Percentiles rank a stretch among this genome's conserved stretches.
These are phyloP conservation scores for Vandiemenella viatica DNA, from an alignment of 2,888 invertebrate species.

Conservation along the genomic window DNA sequence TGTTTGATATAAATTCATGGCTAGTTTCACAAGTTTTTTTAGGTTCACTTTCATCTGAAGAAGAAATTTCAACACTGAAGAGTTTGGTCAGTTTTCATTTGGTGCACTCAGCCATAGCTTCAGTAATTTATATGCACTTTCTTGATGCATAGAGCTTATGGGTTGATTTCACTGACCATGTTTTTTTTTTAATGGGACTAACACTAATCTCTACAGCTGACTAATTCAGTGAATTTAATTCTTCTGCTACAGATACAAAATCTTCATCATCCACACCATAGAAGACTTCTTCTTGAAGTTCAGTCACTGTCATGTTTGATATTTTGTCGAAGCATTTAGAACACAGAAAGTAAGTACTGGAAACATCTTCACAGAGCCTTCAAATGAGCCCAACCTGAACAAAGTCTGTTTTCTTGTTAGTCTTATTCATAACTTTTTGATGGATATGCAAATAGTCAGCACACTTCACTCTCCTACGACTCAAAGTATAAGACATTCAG, in stretches of 20 bases:
- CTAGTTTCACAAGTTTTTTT: conserved; percentile 1
- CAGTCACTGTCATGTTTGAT: too few relatives aligned
- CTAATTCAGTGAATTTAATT: not conserved
- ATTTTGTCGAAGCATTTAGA: not conserved
- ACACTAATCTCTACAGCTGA: not conserved
- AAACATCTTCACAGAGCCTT: not conserved
- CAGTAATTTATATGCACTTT: not conserved
- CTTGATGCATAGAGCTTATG: not conserved
- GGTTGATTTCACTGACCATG: not conserved
- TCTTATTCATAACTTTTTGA: not conserved
- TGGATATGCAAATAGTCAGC: not conserved
- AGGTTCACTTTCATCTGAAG: not conserved
- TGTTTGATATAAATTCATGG: conserved; percentile 3
- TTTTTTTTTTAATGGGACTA: not conserved
- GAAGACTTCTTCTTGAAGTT: too few relatives aligned
- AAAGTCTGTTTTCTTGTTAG: not conserved
- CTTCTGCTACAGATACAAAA: conserved; percentile 17
- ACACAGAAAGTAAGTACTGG: not conserved
- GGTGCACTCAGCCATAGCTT: conserved; percentile 4
- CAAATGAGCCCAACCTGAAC: not conserved
- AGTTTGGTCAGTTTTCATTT: conserved; percentile 1
- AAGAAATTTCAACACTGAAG: too few relatives aligned
- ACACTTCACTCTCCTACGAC: not conserved
- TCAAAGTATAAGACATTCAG: too few relatives aligned
- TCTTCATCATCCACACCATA: conserved; percentile 3